phyloP scores from a whole-genome alignment of 2,113 vertebrate species.

The Delphinapterus leucas region DNA sequence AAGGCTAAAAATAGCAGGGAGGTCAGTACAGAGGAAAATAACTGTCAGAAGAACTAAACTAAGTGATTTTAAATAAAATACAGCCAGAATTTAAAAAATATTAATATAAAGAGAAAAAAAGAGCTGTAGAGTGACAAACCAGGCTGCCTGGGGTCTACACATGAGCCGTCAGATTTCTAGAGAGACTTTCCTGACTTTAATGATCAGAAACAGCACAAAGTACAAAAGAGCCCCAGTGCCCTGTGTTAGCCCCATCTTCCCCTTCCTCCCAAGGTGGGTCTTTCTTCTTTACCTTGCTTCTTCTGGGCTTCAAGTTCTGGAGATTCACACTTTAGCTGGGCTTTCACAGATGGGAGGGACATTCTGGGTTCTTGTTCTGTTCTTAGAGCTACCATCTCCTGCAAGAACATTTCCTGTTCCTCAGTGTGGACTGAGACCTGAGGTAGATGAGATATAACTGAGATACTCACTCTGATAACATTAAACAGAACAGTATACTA shows the following conservation, averaged over 20 bases:
- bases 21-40: background rate
- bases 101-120: background rate
- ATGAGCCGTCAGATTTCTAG: background rate
- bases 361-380: background rate
- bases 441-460: background rate
- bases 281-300: conserved; percentile 15
- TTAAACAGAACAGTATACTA: background rate
- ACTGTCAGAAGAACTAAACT: background rate
- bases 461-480: background rate
- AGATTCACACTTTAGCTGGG: background rate
- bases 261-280: background rate
- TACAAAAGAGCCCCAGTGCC: background rate
- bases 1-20: background rate
- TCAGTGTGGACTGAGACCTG: background rate
- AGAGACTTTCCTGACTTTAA: background rate
- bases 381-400: background rate
- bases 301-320: background rate
- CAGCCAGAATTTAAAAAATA: background rate
- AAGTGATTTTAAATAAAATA: background rate
- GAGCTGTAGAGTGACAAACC: background rate
- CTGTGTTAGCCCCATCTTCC: background rate
- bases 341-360: background rate
- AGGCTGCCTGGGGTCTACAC: background rate
- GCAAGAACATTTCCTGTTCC: background rate
- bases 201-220: background rate